Conservation (phyloP, 2,888 invertebrate species). For the Steinernema carpocapsae region DNA sequence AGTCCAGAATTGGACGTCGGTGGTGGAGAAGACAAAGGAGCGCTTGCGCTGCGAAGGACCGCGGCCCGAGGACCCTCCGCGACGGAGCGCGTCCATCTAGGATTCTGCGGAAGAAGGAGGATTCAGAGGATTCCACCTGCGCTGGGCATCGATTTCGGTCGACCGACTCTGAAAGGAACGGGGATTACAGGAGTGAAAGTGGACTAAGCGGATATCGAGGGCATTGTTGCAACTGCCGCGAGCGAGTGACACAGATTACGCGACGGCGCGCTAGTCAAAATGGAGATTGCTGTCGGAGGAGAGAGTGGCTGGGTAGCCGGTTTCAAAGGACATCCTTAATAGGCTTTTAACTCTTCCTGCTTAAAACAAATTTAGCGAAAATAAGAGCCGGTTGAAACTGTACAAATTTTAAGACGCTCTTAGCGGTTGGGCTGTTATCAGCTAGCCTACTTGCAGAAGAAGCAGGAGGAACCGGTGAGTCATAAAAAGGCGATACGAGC, state of each 20-base stretch:
- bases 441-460: too few species aligned
- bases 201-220: constrained; percentile 28
- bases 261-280: background rate
- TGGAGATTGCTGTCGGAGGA: background rate
- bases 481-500: too few species aligned
- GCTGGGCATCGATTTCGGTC: constrained; percentile 23
- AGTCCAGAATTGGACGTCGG: constrained; percentile 42
- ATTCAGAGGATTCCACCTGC: constrained; percentile 2
- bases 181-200: background rate
- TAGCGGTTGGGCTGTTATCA: too few species aligned
- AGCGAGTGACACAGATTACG: background rate
- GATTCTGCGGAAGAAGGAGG: background rate
- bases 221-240: constrained; percentile 22
- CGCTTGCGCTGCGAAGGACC: background rate
- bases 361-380: too few species aligned
- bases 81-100: background rate
- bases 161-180: constrained; percentile 8
- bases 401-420: too few species aligned
- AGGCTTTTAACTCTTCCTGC: too few species aligned
- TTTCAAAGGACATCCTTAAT: background rate
- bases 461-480: too few species aligned
- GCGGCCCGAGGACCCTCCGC: background rate
- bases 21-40: constrained; percentile 40
- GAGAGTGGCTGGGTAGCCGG: background rate
- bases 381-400: too few species aligned